Base-by-base conservation (phyloP, 2,888 invertebrate genomes). In the Sminthurinus aureus region DNA sequence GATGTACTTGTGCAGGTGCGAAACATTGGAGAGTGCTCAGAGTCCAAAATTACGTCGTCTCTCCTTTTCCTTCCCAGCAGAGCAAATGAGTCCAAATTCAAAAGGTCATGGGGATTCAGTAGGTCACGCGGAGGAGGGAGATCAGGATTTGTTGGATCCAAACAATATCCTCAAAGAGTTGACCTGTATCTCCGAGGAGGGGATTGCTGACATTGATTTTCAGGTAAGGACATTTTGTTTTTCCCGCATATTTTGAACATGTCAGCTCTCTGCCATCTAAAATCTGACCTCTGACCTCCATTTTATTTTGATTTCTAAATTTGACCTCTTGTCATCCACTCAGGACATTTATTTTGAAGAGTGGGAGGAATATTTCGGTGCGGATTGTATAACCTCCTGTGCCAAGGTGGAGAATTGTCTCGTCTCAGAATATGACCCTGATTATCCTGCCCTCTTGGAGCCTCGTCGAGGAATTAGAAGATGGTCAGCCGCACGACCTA, bases 121-220 rank as follows among this genome's bases (percentile, higher is more conserved):
- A 22, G 76, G 66, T 3, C 67, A 74, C 12, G 50, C 22, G 6
- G 67, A 80, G 8, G 71, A 80, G 12, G 77, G 11, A 26, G 20
- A 50, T 38, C 20, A 12, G 6, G 76, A 76, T 18, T 51, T 84
- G 76, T 75, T 86, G 69, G 88, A 87, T 80, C 88, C 87, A 18
- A 80, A 84, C 66, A 84, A 85, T 80, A 83, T 88, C 66, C 87
- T 86, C 26, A 87, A 88, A 0, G 95, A 95, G 90, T 92, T 96
- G 86, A 95, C 95, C 15, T 95, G 95, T 91, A 95, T 95, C 90
- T 95, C 95, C 76, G 96, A 96, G 90, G 96, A 96, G 89, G 95
- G 95, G 26, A 94, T 95, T 78, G 94, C 95, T 0, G 95, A 95
- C 89, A 94, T 95, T 92, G 95, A 95, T 90, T 92, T 95, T 76